Conservation (phyloP, 1,140 invertebrate species). For the Zelostemma sp. region DNA sequence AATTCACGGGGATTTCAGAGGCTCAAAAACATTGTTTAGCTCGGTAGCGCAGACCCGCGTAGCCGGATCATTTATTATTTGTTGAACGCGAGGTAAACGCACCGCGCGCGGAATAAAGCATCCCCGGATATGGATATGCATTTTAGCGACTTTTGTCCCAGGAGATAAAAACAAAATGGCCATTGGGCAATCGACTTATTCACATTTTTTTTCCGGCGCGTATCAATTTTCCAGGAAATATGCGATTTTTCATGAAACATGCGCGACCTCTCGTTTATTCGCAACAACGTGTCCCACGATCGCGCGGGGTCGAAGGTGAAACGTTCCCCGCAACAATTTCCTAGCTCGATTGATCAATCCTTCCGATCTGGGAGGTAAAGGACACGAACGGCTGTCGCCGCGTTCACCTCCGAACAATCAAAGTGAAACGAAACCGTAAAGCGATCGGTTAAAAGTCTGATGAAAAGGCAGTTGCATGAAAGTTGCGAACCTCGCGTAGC, state of each 20-base stretch:
- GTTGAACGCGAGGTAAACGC: conserved; percentile 49
- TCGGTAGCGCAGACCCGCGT: conserved; percentile 45
- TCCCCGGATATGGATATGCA: conserved; percentile 21
- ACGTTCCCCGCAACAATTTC: no score
- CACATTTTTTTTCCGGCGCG: neutral
- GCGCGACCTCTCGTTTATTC: no score
- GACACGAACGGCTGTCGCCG: no score
- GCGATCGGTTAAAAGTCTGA: conserved; percentile 22
- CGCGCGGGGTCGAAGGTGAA: no score
- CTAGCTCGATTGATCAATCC: no score
- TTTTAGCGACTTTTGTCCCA: conserved; percentile 27
- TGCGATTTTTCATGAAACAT: no score
- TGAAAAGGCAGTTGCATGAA: conserved; percentile 11
- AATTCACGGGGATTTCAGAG: conserved; percentile 62
- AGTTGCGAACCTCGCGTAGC: conserved; percentile 13
- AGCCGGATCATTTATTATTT: conserved; percentile 59
- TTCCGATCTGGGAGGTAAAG: no score
- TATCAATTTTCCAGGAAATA: conserved; percentile 6
- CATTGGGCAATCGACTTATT: neutral
- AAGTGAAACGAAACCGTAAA: neutral
- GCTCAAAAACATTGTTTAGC: conserved; percentile 65
- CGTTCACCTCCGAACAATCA: no score
- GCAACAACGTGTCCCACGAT: no score
- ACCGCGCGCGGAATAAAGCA: conserved; percentile 31
- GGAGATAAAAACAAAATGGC: conserved; percentile 1